Evolutionary conservation across 1,140 invertebrate genomes (phyloP).

Genomic region (Drosophila pruinosa): DNA sequence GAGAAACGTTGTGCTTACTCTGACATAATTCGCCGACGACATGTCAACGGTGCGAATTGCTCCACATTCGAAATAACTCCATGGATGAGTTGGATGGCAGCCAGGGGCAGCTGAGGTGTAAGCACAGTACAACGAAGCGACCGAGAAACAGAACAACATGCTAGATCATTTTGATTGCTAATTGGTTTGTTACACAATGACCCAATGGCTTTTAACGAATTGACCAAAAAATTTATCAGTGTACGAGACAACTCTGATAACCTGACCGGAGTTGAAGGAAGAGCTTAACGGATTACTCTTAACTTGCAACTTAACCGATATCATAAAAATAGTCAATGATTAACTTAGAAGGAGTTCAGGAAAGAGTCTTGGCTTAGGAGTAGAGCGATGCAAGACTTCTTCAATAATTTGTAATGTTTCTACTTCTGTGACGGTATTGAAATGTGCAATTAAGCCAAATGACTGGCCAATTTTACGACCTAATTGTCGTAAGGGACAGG

Average conservation of each 20-base stretch:
- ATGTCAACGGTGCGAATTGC: constrained; percentile 69
- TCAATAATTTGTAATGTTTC: neutral
- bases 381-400: neutral
- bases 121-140: constrained; percentile 10
- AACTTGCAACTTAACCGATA: too few relatives aligned
- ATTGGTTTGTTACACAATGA: constrained; percentile 82
- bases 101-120: neutral
- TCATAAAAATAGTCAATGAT: too few relatives aligned
- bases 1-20: neutral
- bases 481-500: constrained; percentile 26
- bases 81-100: constrained; percentile 19
- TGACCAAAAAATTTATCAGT: constrained; percentile 78
- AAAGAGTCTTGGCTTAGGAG: too few relatives aligned
- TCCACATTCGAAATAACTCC: constrained; percentile 40
- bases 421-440: neutral
- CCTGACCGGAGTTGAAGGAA: too few relatives aligned
- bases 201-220: constrained; percentile 76
- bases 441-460: constrained; percentile 38
- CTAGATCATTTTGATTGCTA: constrained; percentile 82
- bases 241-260: constrained; percentile 8
- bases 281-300: too few relatives aligned
- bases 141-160: constrained; percentile 49
- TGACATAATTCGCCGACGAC: constrained; percentile 77
- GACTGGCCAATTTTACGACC: constrained; percentile 26
- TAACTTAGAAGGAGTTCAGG: too few relatives aligned